Percentiles rank a stretch among this genome's conserved stretches.
Evolutionary conservation across 1,140 invertebrate genomes (phyloP).

Genomic region (Cyrtorhinus lividipennis): DNA sequence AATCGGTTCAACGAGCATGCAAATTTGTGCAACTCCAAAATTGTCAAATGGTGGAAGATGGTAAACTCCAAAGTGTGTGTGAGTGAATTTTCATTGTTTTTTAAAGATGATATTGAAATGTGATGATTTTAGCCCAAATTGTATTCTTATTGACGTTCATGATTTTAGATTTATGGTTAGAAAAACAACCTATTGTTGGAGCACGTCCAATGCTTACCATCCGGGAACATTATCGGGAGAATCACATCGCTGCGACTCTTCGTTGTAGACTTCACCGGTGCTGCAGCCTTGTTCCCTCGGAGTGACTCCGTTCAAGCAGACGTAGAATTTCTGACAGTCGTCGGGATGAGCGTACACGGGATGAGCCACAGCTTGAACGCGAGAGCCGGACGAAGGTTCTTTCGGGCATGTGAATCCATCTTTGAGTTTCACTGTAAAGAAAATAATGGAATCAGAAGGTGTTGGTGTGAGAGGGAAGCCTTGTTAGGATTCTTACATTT

Average conservation of each 20-base stretch:
- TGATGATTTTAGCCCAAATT: background rate
- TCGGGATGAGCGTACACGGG: constrained; percentile 74
- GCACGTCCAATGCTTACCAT: constrained; percentile 63
- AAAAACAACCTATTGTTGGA: too few relatives aligned
- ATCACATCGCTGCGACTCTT: constrained; percentile 63
- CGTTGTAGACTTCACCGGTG: constrained; percentile 74
- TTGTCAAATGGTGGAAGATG: background rate
- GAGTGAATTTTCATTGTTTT: background rate
- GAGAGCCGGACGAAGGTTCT: constrained; percentile 42
- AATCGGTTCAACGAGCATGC: too few relatives aligned
- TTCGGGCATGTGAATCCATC: constrained; percentile 73
- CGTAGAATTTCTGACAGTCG: constrained; percentile 79
- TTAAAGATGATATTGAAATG: background rate
- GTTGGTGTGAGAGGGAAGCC: too few relatives aligned
- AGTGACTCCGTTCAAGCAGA: constrained; percentile 71
- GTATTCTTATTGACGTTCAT: background rate
- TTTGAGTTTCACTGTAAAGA: constrained; percentile 37
- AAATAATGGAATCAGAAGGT: background rate
- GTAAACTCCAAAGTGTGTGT: background rate
- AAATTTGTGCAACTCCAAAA: too few relatives aligned
- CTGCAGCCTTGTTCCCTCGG: constrained; percentile 72
- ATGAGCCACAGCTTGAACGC: constrained; percentile 60
- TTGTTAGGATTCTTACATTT: too few relatives aligned
- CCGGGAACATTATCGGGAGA: constrained; percentile 72
- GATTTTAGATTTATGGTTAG: too few relatives aligned